phyloP scores from a whole-genome alignment of 2,113 vertebrate genomes.

The Amphilophus citrinellus region DNA sequence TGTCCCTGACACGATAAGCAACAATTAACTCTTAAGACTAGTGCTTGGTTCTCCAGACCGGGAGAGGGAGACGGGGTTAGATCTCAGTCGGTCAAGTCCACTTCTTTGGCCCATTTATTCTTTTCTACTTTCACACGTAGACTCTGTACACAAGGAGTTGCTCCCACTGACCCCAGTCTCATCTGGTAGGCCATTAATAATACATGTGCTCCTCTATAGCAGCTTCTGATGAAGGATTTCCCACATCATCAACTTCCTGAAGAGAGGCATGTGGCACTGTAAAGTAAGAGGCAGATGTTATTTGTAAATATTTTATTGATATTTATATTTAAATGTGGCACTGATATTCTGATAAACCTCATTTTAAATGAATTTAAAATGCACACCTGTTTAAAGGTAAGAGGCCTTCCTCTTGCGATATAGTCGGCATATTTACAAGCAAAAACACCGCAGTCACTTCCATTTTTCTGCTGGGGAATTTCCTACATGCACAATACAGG shows the following conservation, averaged over 20 bases:
- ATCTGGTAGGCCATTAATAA: slow-evolving; percentile 8
- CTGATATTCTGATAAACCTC: not conserved
- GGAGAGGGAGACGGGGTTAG: slow-evolving; percentile 13
- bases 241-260: slow-evolving; percentile 94
- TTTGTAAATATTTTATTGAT: not conserved
- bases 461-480: slow-evolving; percentile 92
- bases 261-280: slow-evolving; percentile 93
- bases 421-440: slow-evolving; percentile 94
- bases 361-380: not conserved
- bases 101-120: slow-evolving; percentile 54
- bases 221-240: slow-evolving; percentile 93
- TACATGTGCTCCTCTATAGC: slow-evolving; percentile 73
- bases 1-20: slow-evolving; percentile 21
- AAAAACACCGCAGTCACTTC: slow-evolving; percentile 95
- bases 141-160: slow-evolving; percentile 9
- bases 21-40: slow-evolving; percentile 58
- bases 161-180: not conserved
- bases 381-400: slow-evolving; percentile 90
- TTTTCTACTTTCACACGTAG: not conserved
- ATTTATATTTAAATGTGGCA: not conserved
- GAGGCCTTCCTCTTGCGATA: slow-evolving; percentile 85
- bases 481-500: slow-evolving; percentile 78
- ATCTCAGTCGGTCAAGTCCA: slow-evolving; percentile 23
- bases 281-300: slow-evolving; percentile 20
- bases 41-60: slow-evolving; percentile 28